phyloP scores from a whole-genome alignment of 2,113 vertebrate genomes.

The Trinectes maculatus region DNA sequence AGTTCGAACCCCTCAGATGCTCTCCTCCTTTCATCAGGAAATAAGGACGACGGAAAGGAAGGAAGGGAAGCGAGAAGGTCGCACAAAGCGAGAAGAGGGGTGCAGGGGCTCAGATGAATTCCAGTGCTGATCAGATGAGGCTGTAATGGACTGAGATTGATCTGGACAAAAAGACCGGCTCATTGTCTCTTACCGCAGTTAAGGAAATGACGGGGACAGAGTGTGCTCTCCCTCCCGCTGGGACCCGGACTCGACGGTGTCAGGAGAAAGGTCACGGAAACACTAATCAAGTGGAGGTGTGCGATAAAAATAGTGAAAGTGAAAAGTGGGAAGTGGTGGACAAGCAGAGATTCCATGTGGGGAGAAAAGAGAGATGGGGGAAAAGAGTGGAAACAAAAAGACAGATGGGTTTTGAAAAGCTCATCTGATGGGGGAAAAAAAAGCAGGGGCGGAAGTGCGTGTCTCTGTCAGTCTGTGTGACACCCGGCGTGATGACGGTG shows the following conservation, averaged over 20 bases:
- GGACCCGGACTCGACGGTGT: constrained; percentile 18
- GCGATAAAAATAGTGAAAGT: neutral
- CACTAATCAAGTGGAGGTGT: constrained; percentile 5
- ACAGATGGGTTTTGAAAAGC: constrained; percentile 56
- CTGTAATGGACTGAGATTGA: constrained; percentile 42
- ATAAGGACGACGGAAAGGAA: constrained; percentile 49
- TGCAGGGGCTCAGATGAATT: constrained; percentile 43
- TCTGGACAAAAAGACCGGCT: constrained; percentile 71
- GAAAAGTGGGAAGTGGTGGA: constrained; percentile 6
- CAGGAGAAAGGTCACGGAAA: constrained; percentile 26
- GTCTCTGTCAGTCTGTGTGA: constrained; percentile 78
- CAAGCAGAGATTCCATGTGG: constrained; percentile 29
- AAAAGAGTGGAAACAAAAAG: constrained; percentile 37
- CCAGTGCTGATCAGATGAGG: constrained; percentile 33
- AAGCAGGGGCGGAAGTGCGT: constrained; percentile 55
- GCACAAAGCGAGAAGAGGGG: constrained; percentile 17
- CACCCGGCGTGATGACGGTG: constrained; percentile 79
- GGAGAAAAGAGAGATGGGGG: constrained; percentile 13
- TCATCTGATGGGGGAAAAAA: constrained; percentile 58
- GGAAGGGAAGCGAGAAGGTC: constrained; percentile 27
- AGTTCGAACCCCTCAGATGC: constrained; percentile 55
- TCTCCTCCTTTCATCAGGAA: constrained; percentile 63
- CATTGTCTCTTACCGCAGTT: constrained; percentile 46
- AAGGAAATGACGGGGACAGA: constrained; percentile 25
- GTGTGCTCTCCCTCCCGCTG: constrained; percentile 22